A percentile compares a stretch with the other conserved stretches of the same genome.
These are phyloP conservation scores for Symphodus melops DNA, from an alignment of 2,113 vertebrate genomes.

Conservation along the genomic window DNA sequence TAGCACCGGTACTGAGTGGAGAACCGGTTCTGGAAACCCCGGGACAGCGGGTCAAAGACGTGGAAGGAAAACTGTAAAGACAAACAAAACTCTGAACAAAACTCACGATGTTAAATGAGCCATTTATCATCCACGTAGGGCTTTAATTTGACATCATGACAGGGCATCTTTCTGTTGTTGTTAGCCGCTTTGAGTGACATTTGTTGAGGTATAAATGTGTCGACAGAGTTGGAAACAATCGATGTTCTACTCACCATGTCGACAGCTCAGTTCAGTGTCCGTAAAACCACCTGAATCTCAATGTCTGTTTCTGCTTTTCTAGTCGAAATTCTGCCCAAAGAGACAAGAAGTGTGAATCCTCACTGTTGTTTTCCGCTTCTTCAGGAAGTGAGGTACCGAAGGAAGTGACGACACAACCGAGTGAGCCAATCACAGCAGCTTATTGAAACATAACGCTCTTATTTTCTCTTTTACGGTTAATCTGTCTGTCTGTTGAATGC, in stretches of 20 bases:
- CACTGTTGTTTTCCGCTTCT: conserved; percentile 62
- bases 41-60: conserved; percentile 93
- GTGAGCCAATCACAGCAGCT: conserved; percentile 16
- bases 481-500: too few species aligned
- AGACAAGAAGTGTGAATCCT: background rate
- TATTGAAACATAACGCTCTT: background rate
- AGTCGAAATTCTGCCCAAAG: background rate
- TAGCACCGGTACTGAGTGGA: conserved; percentile 98
- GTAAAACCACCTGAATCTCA: background rate
- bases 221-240: background rate
- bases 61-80: conserved; percentile 93
- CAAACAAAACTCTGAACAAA: background rate
- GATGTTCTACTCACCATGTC: conserved; percentile 61
- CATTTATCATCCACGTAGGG: background rate
- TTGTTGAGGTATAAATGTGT: background rate
- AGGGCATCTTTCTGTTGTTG: conserved; percentile 59
- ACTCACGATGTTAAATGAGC: background rate
- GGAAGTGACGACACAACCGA: conserved; percentile 50
- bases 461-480: too few species aligned
- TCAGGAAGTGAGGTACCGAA: conserved; percentile 43
- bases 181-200: background rate
- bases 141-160: conserved; percentile 57
- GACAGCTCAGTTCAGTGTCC: background rate
- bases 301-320: background rate
- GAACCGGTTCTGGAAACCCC: conserved; percentile 97